These are phyloP conservation scores for Gibbula magus DNA, from an alignment of 2,888 invertebrate species.

Conservation along the genomic window DNA sequence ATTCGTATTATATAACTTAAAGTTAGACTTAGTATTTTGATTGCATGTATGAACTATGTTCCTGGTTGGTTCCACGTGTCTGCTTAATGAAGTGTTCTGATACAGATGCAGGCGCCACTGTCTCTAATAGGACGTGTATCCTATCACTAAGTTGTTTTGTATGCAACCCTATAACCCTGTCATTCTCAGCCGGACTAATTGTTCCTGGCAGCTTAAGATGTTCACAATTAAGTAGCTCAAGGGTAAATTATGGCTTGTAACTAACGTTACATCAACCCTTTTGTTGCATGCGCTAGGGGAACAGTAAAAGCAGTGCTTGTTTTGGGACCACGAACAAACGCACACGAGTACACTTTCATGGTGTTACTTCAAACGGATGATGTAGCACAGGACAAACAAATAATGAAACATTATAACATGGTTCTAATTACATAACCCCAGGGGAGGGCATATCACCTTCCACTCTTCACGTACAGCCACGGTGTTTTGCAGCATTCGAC, in stretches of 20 bases:
- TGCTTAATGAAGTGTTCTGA: too few species aligned
- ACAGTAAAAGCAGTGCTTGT: neutral
- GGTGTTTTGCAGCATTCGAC: too few species aligned
- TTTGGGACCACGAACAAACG: neutral
- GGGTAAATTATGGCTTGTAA: neutral
- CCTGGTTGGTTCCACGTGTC: too few species aligned
- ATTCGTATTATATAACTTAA: too few species aligned
- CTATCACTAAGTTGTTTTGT: too few species aligned
- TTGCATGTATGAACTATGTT: too few species aligned
- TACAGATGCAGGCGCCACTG: too few species aligned
- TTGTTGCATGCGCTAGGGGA: neutral
- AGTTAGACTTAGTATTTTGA: too few species aligned
- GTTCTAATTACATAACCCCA: neutral
- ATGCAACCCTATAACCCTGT: too few species aligned
- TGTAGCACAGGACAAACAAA: neutral
- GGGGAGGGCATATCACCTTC: too few species aligned
- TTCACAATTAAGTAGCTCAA: neutral
- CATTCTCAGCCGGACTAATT: neutral
- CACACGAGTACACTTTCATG: conserved; percentile 5
- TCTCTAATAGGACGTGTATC: too few species aligned
- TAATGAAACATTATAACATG: neutral
- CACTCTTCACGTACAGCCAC: too few species aligned
- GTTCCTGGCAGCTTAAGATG: conserved; percentile 2
- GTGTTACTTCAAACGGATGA: neutral
- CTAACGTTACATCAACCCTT: conserved; percentile 8